A percentile compares a stretch with the other conserved stretches of the same genome.
Conservation (phyloP, 2,113 vertebrate species). For the Alethe castanea region DNA sequence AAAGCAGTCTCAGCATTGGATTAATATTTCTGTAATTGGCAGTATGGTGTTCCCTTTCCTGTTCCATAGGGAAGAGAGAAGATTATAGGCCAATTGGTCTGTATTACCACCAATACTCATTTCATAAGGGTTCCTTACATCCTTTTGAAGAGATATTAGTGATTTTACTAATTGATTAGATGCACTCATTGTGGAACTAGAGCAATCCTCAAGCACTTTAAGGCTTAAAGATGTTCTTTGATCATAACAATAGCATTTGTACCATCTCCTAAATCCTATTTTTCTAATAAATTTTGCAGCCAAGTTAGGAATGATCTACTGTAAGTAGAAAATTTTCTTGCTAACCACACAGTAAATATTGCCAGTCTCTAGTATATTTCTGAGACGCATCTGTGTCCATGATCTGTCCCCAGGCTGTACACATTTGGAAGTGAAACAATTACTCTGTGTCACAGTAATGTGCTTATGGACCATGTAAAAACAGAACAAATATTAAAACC, state of each 20-base stretch:
- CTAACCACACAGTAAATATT: background rate
- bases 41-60: background rate
- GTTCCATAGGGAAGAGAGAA: background rate
- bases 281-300: background rate
- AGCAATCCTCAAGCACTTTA: background rate
- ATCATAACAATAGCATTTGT: background rate
- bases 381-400: background rate
- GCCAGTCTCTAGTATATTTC: background rate
- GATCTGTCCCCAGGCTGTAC: background rate
- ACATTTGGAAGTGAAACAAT: background rate
- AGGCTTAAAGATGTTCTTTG: background rate
- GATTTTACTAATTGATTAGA: background rate
- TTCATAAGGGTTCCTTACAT: background rate
- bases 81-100: background rate
- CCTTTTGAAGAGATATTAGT: background rate
- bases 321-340: background rate
- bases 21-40: background rate
- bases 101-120: background rate
- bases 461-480: background rate
- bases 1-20: background rate
- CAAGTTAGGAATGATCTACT: background rate
- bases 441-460: background rate
- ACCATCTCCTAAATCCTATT: background rate
- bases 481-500: background rate
- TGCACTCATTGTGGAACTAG: background rate